Evolutionary conservation across 2,797 vertebrate genomes (phyloP).

Genomic region (Sarcophilus harrisii): DNA sequence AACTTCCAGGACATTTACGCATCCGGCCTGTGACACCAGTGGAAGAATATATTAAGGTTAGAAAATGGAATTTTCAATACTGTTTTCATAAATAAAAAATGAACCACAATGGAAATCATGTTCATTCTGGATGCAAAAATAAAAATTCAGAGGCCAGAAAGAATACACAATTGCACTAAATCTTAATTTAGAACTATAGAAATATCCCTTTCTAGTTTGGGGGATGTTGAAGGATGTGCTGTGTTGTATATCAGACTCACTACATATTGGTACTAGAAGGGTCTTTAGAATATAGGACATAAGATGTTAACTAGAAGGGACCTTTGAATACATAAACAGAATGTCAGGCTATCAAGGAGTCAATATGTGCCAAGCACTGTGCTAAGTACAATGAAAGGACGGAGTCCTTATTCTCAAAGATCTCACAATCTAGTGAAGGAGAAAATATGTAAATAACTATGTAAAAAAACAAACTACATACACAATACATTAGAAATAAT

Average conservation of each 20-base stretch:
- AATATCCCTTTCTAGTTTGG: neutral
- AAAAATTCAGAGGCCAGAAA: neutral
- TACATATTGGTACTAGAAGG: neutral
- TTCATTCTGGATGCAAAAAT: neutral
- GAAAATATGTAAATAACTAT: neutral
- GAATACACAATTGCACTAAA: accelerated
- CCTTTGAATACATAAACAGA: neutral
- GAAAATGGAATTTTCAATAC: constrained; percentile 60
- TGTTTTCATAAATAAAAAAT: constrained; percentile 7
- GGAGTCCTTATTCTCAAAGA: neutral
- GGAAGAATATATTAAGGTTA: constrained; percentile 87
- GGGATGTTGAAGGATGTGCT: neutral
- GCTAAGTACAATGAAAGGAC: neutral
- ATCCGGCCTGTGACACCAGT: constrained; percentile 84
- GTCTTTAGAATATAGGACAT: neutral
- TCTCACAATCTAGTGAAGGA: neutral
- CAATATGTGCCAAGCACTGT: neutral
- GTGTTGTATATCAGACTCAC: neutral
- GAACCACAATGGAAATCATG: accelerated
- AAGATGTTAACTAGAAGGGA: neutral
- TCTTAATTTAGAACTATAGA: neutral
- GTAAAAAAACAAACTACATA: neutral
- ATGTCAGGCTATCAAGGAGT: neutral
- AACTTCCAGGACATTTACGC: constrained; percentile 82
- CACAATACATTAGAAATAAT: neutral